A percentile compares a stretch with the other conserved stretches of the same genome.
phyloP scores from a whole-genome alignment of 2,113 vertebrate genomes.

The Xerus inauris region DNA sequence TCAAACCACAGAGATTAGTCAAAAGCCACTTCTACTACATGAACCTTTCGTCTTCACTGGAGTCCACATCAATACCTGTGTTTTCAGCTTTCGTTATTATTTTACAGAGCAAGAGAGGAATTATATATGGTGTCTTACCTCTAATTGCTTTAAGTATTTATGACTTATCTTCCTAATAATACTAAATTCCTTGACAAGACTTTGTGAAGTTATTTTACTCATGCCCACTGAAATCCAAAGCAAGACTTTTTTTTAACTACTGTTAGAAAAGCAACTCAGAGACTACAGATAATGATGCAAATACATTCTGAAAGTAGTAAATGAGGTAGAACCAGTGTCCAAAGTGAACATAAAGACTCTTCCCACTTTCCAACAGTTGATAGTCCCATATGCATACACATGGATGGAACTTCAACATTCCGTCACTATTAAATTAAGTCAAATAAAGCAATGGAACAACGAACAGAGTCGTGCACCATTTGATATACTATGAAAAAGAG shows the following conservation, averaged over 20 bases:
- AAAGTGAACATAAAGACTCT: not conserved
- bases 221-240: not conserved
- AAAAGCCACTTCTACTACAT: not conserved
- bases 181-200: not conserved
- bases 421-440: not conserved
- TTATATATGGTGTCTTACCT: not conserved
- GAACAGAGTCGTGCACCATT: not conserved
- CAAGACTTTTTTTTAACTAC: not conserved
- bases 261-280: not conserved
- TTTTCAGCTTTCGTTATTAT: not conserved
- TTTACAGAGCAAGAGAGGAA: not conserved
- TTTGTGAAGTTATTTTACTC: not conserved
- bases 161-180: conserved; percentile 10
- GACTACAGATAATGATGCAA: not conserved
- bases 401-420: not conserved
- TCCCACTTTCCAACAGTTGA: not conserved
- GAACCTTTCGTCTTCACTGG: not conserved
- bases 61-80: not conserved
- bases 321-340: not conserved
- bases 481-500: not conserved
- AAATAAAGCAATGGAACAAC: not conserved
- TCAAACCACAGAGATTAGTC: not conserved
- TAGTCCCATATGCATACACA: not conserved
- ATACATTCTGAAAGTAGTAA: not conserved
- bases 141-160: not conserved